Percentiles rank a stretch among this genome's conserved stretches.
Conservation (phyloP, 2,797 vertebrate species). For the Cottoperca gobio region DNA sequence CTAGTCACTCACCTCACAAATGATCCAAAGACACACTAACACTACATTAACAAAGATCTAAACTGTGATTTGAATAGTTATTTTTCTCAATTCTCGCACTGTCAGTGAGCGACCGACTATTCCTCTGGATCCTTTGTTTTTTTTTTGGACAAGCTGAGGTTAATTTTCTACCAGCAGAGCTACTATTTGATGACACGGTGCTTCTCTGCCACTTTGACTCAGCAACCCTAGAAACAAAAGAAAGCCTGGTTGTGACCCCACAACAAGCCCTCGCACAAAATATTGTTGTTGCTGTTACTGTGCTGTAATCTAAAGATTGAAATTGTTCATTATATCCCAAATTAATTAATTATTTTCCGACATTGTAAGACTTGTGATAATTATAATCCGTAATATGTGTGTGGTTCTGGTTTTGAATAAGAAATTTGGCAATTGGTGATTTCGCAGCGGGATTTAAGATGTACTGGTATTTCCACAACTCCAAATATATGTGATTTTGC, state of each 20-base stretch:
- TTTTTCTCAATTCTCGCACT: slow-evolving; percentile 4
- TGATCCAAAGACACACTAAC: not conserved
- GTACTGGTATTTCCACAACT: not conserved
- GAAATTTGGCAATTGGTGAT: not conserved
- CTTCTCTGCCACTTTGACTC: slow-evolving; percentile 23
- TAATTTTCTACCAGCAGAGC: slow-evolving; percentile 33
- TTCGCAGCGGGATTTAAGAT: not conserved
- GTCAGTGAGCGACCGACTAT: not conserved
- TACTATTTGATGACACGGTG: slow-evolving; percentile 40
- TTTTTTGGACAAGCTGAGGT: slow-evolving; percentile 28
- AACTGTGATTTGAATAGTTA: not conserved
- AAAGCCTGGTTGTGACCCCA: slow-evolving; percentile 18
- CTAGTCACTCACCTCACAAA: not conserved
- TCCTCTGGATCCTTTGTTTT: not conserved
- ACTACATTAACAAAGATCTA: not conserved
- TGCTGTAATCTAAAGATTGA: not conserved
- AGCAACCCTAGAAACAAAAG: slow-evolving; percentile 27
- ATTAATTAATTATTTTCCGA: not conserved
- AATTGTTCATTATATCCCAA: not conserved
- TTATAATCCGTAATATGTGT: not conserved
- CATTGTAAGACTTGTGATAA: not conserved
- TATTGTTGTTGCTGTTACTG: not conserved
- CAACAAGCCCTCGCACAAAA: not conserved
- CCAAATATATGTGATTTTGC: slow-evolving; percentile 4
- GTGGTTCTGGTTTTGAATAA: not conserved